Conservation (phyloP, 1,140 invertebrate species). For the Acromyrmex heyeri region DNA sequence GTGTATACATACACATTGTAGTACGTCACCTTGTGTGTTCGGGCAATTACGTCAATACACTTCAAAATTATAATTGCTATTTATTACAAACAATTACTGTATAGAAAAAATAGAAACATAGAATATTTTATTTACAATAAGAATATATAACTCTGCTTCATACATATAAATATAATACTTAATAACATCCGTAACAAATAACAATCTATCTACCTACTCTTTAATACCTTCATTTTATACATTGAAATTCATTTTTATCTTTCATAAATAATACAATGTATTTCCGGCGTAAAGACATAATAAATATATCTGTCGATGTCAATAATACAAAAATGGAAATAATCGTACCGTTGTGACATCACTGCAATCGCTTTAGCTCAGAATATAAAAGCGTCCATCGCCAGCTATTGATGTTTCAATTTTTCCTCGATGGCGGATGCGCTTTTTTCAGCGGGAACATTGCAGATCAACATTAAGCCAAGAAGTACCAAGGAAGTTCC, state of each 20-base stretch:
- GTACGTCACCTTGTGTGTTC: neutral
- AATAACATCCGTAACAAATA: neutral
- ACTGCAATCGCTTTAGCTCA: neutral
- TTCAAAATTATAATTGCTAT: conserved; percentile 16
- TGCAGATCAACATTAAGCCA: conserved; percentile 86
- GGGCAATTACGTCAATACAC: neutral
- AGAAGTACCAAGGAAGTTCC: conserved; percentile 87
- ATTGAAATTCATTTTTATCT: neutral
- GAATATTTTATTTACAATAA: conserved; percentile 20
- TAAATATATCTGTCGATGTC: conserved; percentile 5
- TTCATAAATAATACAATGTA: neutral
- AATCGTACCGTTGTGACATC: neutral
- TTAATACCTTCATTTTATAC: neutral
- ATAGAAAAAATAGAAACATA: neutral
- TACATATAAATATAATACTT: neutral
- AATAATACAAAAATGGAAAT: conserved; percentile 23
- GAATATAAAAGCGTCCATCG: conserved; percentile 23
- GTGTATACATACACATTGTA: neutral
- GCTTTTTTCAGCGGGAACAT: conserved; percentile 66
- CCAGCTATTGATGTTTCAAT: conserved; percentile 74
- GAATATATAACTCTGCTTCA: neutral
- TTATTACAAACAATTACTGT: neutral
- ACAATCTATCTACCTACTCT: too few species aligned
- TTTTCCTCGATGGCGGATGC: conserved; percentile 49
- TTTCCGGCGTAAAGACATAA: neutral